These are phyloP conservation scores for Aspiorhynchus laticeps DNA, from an alignment of 2,113 vertebrate genomes.

Conservation along the genomic window DNA sequence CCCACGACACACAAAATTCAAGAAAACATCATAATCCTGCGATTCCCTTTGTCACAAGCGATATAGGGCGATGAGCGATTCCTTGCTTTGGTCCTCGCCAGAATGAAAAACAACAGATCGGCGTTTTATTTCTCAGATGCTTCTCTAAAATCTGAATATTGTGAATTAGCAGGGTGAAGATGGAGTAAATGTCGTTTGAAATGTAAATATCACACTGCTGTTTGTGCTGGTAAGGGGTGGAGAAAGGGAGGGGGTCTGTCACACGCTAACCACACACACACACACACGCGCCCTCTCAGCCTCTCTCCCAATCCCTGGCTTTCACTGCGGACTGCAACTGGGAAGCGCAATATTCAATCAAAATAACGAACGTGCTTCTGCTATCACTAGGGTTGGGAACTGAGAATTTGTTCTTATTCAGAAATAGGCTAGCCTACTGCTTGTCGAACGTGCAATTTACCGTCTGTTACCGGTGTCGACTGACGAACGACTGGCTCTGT, in stretches of 20 bases:
- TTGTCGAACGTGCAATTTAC: not conserved
- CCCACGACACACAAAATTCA: not conserved
- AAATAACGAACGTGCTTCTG: not conserved
- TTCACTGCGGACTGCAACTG: slow-evolving; percentile 28
- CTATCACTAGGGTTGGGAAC: not conserved
- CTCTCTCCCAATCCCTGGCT: not conserved
- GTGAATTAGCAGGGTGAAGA: slow-evolving; percentile 15
- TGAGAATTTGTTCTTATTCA: not conserved
- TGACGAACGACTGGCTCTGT: not conserved
- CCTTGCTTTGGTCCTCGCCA: not conserved
- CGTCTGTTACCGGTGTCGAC: not conserved
- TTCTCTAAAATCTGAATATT: not conserved
- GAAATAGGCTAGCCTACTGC: not conserved
- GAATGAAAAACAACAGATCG: not conserved
- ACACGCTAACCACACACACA: slow-evolving; percentile 24
- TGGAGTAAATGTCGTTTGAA: slow-evolving; percentile 34
- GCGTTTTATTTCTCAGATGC: not conserved
- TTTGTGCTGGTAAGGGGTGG: slow-evolving; percentile 23
- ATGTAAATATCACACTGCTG: slow-evolving; percentile 41
- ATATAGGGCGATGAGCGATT: not conserved
- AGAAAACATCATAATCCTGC: slow-evolving; percentile 19
- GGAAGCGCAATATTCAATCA: not conserved
- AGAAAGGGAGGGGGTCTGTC: slow-evolving; percentile 31
- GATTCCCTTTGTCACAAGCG: slow-evolving; percentile 1
- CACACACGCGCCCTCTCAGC: slow-evolving; percentile 29